phyloP scores from a whole-genome alignment of 2,888 invertebrate species.

The Ephialtes manifestator region DNA sequence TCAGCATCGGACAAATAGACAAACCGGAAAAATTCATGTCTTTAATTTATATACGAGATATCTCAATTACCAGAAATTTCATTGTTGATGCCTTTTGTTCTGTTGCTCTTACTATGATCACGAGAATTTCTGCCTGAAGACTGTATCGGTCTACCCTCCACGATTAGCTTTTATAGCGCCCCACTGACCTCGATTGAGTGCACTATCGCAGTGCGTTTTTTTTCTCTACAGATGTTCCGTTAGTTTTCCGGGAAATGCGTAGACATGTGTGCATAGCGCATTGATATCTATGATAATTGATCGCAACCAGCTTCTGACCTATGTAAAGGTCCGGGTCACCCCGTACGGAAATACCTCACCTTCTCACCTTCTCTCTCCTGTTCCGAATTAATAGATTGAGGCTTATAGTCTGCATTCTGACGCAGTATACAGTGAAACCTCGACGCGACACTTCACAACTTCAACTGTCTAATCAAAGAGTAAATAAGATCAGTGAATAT shows the following conservation, averaged over 20 bases:
- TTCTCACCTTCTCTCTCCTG: constrained; percentile 21
- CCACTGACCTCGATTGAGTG: constrained; percentile 67
- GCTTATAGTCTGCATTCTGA: neutral
- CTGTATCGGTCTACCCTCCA: constrained; percentile 67
- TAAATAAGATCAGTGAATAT: neutral
- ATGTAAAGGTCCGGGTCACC: constrained; percentile 42
- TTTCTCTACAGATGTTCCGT: constrained; percentile 58
- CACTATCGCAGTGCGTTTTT: constrained; percentile 38
- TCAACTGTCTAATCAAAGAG: neutral
- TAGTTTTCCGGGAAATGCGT: constrained; percentile 40
- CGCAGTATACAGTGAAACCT: neutral
- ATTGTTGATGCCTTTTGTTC: constrained; percentile 41
- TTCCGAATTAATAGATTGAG: constrained; percentile 3
- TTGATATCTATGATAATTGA: constrained; percentile 46
- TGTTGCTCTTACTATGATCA: constrained; percentile 7
- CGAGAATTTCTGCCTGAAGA: constrained; percentile 40
- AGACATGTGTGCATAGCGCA: neutral
- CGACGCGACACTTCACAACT: neutral
- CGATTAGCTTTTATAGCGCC: constrained; percentile 72
- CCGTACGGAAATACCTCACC: neutral
- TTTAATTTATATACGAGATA: neutral
- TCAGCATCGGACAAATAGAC: no score
- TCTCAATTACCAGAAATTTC: constrained; percentile 65
- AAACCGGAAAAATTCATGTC: no score
- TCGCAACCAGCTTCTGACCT: constrained; percentile 37